These are phyloP conservation scores for Marronus borbonicus DNA, from an alignment of 2,888 invertebrate genomes.

Conservation along the genomic window DNA sequence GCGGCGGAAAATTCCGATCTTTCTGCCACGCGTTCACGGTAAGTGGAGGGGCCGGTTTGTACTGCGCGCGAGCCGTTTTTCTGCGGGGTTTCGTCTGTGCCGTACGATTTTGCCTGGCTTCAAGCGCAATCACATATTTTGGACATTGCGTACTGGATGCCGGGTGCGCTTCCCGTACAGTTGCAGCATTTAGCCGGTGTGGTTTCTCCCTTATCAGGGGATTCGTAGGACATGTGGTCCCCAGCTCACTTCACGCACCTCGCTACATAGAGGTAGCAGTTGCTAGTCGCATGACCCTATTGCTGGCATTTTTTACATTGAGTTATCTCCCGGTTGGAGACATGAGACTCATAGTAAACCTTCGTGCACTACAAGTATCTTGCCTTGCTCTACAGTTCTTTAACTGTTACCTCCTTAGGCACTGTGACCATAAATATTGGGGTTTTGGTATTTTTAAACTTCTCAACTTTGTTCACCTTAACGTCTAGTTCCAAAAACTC, in stretches of 20 bases:
- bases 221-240: too few relatives aligned
- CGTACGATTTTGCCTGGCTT: too few relatives aligned
- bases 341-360: neutral
- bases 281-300: neutral
- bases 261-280: neutral
- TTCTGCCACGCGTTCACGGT: neutral
- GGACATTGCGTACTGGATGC: neutral
- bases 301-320: neutral
- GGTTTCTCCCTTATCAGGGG: too few relatives aligned
- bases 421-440: too few relatives aligned
- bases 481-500: neutral
- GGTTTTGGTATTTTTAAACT: neutral
- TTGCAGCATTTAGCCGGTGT: slow-evolving; percentile 37
- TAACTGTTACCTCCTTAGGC: too few relatives aligned
- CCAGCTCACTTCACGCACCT: neutral
- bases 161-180: slow-evolving; percentile 40
- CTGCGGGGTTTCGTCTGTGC: neutral
- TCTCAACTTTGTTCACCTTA: neutral
- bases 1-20: too few relatives aligned
- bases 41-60: neutral
- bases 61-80: neutral
- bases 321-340: neutral
- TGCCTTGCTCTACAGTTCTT: too few relatives aligned
- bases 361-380: too few relatives aligned
- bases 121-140: too few relatives aligned